Percentiles rank a stretch among this genome's conserved stretches.
Evolutionary conservation across 2,888 invertebrate species (phyloP).

Genomic region (Anagyrus pseudococci): DNA sequence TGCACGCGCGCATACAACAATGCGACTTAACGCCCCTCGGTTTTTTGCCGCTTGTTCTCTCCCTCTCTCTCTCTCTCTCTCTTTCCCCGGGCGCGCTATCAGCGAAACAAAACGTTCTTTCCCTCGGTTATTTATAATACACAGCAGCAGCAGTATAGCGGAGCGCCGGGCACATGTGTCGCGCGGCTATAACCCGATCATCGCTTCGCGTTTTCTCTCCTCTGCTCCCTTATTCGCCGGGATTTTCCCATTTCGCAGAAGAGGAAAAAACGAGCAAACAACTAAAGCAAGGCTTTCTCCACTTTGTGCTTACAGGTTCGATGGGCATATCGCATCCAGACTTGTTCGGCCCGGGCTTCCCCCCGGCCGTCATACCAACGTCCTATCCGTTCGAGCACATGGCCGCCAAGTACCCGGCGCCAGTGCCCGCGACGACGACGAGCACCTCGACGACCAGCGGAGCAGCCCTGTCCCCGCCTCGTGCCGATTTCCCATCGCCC

Average conservation of each 20-base stretch:
- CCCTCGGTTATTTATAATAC: background rate
- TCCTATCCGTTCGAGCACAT: constrained; percentile 52
- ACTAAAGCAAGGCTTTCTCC: background rate
- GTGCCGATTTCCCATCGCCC: constrained; percentile 7
- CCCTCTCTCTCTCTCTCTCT: constrained; percentile 26
- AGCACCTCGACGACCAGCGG: background rate
- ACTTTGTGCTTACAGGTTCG: constrained; percentile 46
- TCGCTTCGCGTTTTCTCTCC: no score
- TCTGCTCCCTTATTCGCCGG: no score
- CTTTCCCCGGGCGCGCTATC: background rate
- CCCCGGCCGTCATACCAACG: constrained; percentile 50
- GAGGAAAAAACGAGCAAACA: background rate
- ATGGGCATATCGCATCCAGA: constrained; percentile 53
- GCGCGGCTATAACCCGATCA: background rate
- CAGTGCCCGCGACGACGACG: no score
- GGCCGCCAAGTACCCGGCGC: constrained; percentile 40
- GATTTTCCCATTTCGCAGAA: background rate
- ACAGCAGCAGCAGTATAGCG: constrained; percentile 1
- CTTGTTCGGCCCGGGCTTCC: constrained; percentile 51
- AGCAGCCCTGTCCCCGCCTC: constrained; percentile 1
- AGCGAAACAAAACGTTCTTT: constrained; percentile 5
- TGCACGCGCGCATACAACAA: constrained; percentile 48
- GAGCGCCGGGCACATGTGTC: background rate
- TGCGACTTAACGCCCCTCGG: constrained; percentile 44
- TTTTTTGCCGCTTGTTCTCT: constrained; percentile 8